phyloP scores from a whole-genome alignment of 2,113 vertebrate species.

The Setophaga coronata region DNA sequence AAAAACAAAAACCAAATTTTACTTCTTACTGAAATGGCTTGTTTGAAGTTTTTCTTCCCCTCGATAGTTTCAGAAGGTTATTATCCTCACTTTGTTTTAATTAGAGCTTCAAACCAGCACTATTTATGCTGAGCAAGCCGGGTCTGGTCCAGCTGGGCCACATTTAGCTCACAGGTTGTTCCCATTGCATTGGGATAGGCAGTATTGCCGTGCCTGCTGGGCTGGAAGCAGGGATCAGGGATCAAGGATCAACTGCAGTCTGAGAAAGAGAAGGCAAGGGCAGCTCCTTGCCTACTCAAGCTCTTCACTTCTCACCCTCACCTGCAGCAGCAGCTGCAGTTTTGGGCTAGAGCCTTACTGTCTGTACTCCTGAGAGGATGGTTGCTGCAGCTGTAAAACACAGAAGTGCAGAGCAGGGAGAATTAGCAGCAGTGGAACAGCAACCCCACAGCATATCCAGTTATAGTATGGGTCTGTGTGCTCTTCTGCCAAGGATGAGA shows the following conservation, averaged over 20 bases:
- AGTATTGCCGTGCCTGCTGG: neutral
- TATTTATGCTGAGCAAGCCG: neutral
- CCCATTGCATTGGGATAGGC: fast-evolving
- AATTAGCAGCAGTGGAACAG: neutral
- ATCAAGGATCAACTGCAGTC: neutral
- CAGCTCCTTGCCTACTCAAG: neutral
- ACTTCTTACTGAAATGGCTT: neutral
- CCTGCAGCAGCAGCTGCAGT: neutral
- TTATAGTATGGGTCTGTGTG: fast-evolving
- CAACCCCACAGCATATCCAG: neutral
- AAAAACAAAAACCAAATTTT: neutral
- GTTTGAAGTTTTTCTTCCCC: neutral
- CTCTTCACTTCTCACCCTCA: neutral
- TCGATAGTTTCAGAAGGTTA: neutral
- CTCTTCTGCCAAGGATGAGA: neutral
- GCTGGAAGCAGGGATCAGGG: neutral
- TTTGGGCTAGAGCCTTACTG: neutral
- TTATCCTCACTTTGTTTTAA: slow-evolving; percentile 1
- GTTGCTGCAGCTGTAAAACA: neutral
- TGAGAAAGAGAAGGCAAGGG: neutral
- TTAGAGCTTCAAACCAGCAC: neutral
- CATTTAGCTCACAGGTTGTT: neutral
- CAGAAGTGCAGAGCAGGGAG: neutral
- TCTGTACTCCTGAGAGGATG: neutral
- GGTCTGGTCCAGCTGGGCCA: neutral